Evolutionary conservation across 2,113 vertebrate species (phyloP).

Genomic region (Pycnonotus jocosus): DNA sequence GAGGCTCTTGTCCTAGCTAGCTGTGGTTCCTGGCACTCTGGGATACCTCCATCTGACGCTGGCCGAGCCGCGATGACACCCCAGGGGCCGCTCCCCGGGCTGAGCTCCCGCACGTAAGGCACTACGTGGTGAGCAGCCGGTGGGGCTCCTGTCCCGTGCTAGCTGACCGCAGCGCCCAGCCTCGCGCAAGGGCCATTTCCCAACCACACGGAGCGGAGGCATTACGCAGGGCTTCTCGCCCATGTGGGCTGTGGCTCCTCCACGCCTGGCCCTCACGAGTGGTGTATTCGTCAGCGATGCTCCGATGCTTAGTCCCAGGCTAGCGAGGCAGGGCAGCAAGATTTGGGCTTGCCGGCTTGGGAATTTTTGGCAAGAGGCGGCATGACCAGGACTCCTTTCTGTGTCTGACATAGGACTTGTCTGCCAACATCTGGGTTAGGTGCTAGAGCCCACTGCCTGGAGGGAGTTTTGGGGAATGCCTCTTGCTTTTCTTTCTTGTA

Average conservation of each 20-base stretch:
- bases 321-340: not conserved
- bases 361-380: not conserved
- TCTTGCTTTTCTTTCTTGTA: not conserved
- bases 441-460: not conserved
- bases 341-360: not conserved
- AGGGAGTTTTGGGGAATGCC: not conserved
- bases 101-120: not conserved
- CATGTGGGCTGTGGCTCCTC: not conserved
- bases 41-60: accelerated
- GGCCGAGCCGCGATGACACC: not conserved
- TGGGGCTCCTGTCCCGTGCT: not conserved
- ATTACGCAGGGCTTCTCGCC: not conserved
- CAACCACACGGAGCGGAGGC: not conserved
- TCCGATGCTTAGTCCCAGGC: not conserved
- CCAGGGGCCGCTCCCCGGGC: not conserved
- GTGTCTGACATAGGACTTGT: not conserved
- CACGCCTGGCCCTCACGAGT: not conserved
- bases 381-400: not conserved
- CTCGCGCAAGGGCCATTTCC: not conserved
- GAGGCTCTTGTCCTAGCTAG: not conserved
- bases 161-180: not conserved
- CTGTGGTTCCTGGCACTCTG: not conserved
- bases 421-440: not conserved
- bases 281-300: not conserved
- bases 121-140: accelerated